These are phyloP conservation scores for Hyposoter didymator DNA, from an alignment of 2,888 invertebrate genomes.

Conservation along the genomic window DNA sequence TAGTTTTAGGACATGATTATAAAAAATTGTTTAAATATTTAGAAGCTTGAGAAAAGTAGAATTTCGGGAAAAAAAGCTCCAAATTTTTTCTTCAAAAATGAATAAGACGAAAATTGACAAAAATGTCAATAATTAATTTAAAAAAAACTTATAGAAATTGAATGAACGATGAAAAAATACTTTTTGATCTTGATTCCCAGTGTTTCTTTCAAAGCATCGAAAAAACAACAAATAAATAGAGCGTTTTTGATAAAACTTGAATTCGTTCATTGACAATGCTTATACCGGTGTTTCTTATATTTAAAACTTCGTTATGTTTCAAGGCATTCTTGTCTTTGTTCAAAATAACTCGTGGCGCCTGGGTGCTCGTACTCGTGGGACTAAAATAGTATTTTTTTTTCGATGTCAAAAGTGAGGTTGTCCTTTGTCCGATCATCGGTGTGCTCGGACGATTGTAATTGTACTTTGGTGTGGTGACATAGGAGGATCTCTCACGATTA, in stretches of 20 bases:
- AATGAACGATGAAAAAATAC: neutral
- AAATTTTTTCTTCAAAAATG: neutral
- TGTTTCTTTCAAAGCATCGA: conserved; percentile 47
- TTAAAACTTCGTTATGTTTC: conserved; percentile 76
- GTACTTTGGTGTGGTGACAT: conserved; percentile 74
- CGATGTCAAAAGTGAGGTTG: conserved; percentile 76
- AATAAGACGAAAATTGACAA: neutral
- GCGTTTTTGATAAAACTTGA: conserved; percentile 37
- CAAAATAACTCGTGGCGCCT: conserved; percentile 76
- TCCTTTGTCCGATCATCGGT: conserved; percentile 78
- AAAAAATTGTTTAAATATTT: neutral
- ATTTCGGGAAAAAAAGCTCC: neutral
- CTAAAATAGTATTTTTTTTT: conserved; percentile 71
- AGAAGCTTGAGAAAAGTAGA: neutral
- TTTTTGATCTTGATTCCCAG: neutral
- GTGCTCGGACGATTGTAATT: conserved; percentile 78
- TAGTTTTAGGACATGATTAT: neutral
- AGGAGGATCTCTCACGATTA: conserved; percentile 74
- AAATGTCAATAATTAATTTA: neutral
- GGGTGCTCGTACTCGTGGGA: conserved; percentile 76
- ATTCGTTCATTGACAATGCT: conserved; percentile 37
- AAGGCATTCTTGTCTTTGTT: conserved; percentile 79
- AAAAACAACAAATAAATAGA: conserved; percentile 47
- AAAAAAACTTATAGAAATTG: neutral
- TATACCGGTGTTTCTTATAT: conserved; percentile 69